Base-by-base conservation (phyloP, 2,888 invertebrate species). In the Stenchaetothrips biformis region DNA sequence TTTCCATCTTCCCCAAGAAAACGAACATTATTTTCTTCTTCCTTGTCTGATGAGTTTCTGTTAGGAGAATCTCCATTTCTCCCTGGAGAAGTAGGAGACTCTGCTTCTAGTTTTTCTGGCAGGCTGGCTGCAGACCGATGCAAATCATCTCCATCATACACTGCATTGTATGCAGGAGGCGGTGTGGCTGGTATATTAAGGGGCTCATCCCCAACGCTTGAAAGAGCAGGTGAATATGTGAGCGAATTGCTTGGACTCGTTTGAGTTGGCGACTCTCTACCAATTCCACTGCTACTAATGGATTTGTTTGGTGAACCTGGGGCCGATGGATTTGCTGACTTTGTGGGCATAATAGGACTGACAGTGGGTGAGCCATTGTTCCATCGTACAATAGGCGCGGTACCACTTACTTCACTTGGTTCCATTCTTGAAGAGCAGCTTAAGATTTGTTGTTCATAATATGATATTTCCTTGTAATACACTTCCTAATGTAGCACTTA, bases 231-330 rank as follows among this genome's bases (percentile, higher is more conserved):
- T 27, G 86, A 85, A 79, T 85, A 85, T 0, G 83, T 83, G 3
- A 85, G 84, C 53, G 81, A 81, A 49, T 82, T 81, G 74, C 81
- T 78, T 11, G 81, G 79, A 27, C 81, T 74, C 7, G 82, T 18
- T 77, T 80, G 85, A 86, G 78, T 86, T 84, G 83, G 87, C 87
- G 48, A 87, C 84, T 89, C 90, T 82, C 86, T 88, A 47, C 87
- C 89, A 77, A 89, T 89, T 6, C 89, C 89, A 48, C 90, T 90
- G 81, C 86, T 86, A 18, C 80, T 82, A 16, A 88, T 88, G 0
- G 86, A 85, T 6, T 81, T 82, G 67, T 81, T 79, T 7, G 81
- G 81, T 48, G 81, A 80, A 25, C 74, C 67, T 62, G 79, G 53
- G 53, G 53, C 79, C 25, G 67, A 77, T 48, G 80, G 48, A 79